A percentile compares a stretch with the other conserved stretches of the same genome.
Evolutionary conservation across 2,113 vertebrate genomes (phyloP).

Genomic region (Mesoclemmys tuberculata): DNA sequence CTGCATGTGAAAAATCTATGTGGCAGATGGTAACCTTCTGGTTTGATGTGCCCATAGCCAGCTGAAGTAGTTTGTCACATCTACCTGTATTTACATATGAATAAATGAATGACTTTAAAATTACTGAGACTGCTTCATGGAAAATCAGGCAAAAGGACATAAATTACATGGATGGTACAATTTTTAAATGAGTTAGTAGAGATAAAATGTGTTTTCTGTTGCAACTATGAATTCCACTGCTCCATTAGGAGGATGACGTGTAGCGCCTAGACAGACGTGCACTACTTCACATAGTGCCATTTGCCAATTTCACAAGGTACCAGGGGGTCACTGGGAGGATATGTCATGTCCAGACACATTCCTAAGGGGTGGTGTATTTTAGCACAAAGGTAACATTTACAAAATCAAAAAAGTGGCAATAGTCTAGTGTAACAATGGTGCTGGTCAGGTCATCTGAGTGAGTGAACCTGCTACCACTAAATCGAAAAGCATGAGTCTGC

Average conservation of each 20-base stretch:
- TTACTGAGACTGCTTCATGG: not conserved
- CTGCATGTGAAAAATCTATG: not conserved
- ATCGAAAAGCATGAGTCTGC: not conserved
- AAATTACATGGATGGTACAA: not conserved
- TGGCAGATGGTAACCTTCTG: not conserved
- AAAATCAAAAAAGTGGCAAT: not conserved
- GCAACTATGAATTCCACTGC: not conserved
- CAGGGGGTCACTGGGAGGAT: not conserved
- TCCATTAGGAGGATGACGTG: not conserved
- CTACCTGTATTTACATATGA: conserved; percentile 17
- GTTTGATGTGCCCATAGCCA: not conserved
- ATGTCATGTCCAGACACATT: not conserved
- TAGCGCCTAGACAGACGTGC: not conserved
- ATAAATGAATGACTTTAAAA: not conserved
- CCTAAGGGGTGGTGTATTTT: not conserved
- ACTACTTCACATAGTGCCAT: fast-evolving
- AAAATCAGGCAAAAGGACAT: not conserved
- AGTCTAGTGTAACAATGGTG: not conserved
- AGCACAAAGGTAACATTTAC: not conserved
- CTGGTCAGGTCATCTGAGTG: not conserved
- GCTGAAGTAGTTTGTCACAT: not conserved
- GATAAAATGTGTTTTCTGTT: not conserved
- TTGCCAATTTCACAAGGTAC: not conserved
- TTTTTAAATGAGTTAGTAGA: not conserved
- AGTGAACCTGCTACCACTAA: not conserved